Conservation (phyloP, 2,797 vertebrate genomes). For the Sciurus vulgaris region DNA sequence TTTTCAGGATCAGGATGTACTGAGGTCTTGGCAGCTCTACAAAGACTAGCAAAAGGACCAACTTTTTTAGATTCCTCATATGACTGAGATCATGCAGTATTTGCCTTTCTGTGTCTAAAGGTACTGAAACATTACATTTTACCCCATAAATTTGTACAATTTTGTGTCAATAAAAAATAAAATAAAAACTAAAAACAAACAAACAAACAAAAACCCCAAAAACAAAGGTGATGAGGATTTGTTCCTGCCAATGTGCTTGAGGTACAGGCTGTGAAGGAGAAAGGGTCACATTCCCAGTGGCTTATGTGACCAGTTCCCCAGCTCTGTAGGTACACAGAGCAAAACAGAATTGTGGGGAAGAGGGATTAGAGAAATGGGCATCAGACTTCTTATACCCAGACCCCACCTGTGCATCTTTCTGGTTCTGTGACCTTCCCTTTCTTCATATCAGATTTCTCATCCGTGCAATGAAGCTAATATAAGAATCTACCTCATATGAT, state of each 20-base stretch:
- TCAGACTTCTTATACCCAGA: background rate
- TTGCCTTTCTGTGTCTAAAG: background rate
- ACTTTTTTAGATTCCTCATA: background rate
- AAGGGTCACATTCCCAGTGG: background rate
- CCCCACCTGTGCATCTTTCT: background rate
- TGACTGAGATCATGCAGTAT: background rate
- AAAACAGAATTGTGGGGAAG: background rate
- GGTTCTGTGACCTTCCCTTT: background rate
- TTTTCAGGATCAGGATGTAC: slow-evolving; percentile 27
- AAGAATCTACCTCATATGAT: background rate
- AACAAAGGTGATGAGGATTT: background rate
- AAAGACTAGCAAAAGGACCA: background rate
- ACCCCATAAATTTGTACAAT: background rate
- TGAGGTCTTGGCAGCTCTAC: slow-evolving; percentile 15
- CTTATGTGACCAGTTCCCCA: background rate
- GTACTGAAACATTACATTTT: background rate
- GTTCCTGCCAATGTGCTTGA: background rate
- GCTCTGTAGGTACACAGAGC: background rate
- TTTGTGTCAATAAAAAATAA: background rate
- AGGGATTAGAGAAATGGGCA: background rate
- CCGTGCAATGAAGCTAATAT: background rate
- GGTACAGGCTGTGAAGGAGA: slow-evolving; percentile 36
- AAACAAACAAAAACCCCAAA: background rate
- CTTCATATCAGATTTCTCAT: background rate
- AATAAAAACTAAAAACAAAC: background rate